Conservation (phyloP, 2,113 vertebrate species). For the Thunnus maccoyii region DNA sequence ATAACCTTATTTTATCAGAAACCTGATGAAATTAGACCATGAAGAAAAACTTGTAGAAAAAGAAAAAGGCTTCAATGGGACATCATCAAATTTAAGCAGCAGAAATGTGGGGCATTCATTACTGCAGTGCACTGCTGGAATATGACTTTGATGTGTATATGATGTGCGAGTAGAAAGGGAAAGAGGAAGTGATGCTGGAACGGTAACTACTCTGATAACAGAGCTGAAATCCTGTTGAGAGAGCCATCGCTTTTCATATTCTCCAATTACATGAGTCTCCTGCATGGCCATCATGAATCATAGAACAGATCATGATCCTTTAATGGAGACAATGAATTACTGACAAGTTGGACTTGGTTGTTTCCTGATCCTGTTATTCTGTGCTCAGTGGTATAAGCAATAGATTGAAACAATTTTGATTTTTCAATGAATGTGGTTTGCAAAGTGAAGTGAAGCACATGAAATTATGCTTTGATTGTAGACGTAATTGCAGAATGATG, state of each 20-base stretch:
- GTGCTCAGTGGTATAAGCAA: slow-evolving; percentile 47
- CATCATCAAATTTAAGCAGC: slow-evolving; percentile 69
- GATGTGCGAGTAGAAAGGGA: slow-evolving; percentile 79
- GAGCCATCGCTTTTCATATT: slow-evolving; percentile 69
- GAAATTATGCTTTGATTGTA: slow-evolving; percentile 47
- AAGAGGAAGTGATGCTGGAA: slow-evolving; percentile 68
- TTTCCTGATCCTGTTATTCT: slow-evolving; percentile 61
- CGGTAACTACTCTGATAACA: slow-evolving; percentile 72
- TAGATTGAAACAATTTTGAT: slow-evolving; percentile 38
- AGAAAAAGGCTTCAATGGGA: slow-evolving; percentile 52
- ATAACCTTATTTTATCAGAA: slow-evolving; percentile 31
- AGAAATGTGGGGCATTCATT: slow-evolving; percentile 79
- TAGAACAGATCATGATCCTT: slow-evolving; percentile 80
- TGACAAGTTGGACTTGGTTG: slow-evolving; percentile 62
- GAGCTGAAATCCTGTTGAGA: slow-evolving; percentile 64
- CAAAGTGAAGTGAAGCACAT: slow-evolving; percentile 46
- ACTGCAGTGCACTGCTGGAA: slow-evolving; percentile 70
- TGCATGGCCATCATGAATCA: slow-evolving; percentile 80
- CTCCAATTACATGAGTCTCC: slow-evolving; percentile 80
- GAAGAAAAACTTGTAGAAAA: slow-evolving; percentile 28
- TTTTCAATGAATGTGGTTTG: slow-evolving; percentile 49
- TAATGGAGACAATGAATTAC: slow-evolving; percentile 76
- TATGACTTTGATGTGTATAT: slow-evolving; percentile 80
- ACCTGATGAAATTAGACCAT: slow-evolving; percentile 43
- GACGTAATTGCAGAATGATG: slow-evolving; percentile 49